Percentiles rank a stretch among this genome's conserved stretches.
Evolutionary conservation across 2,888 invertebrate genomes (phyloP).

Genomic region (Panopea generosa): DNA sequence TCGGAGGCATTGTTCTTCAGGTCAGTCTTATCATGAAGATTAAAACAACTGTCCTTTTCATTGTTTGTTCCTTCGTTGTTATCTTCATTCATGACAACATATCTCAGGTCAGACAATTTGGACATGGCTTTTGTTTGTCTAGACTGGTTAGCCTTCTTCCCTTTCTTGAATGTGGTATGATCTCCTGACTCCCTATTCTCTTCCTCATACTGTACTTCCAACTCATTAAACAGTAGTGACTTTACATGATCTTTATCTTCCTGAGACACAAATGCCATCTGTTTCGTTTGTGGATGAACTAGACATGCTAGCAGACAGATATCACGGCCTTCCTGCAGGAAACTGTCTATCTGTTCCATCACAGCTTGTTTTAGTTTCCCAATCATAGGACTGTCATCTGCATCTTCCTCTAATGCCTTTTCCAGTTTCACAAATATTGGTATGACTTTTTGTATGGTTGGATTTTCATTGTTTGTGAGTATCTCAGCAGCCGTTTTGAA

Average conservation of each 20-base stretch:
- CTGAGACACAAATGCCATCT: conserved; percentile 56
- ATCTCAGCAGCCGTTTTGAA: conserved; percentile 58
- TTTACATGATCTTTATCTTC: conserved; percentile 43
- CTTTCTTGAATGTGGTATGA: conserved; percentile 29
- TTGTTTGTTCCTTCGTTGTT: conserved; percentile 17
- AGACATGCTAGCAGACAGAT: conserved; percentile 49
- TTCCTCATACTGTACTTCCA: conserved; percentile 29
- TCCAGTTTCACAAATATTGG: conserved; percentile 59
- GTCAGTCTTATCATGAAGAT: too few species aligned
- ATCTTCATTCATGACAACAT: conserved; percentile 26
- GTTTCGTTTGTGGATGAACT: conserved; percentile 60
- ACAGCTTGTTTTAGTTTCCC: conserved; percentile 31
- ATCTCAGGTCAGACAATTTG: conserved; percentile 28
- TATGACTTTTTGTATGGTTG: conserved; percentile 54
- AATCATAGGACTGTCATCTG: conserved; percentile 37
- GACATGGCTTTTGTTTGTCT: conserved; percentile 47
- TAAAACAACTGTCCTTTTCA: neutral
- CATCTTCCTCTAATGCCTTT: conserved; percentile 39
- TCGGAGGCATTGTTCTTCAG: too few species aligned
- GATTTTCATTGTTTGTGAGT: conserved; percentile 41
- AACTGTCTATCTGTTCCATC: conserved; percentile 34
- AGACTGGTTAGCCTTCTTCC: conserved; percentile 30
- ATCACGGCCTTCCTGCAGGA: conserved; percentile 30
- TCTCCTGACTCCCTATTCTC: conserved; percentile 13
- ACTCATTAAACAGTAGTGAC: conserved; percentile 42